phyloP scores from a whole-genome alignment of 2,888 invertebrate species.

The Eucriotettix oculatus region DNA sequence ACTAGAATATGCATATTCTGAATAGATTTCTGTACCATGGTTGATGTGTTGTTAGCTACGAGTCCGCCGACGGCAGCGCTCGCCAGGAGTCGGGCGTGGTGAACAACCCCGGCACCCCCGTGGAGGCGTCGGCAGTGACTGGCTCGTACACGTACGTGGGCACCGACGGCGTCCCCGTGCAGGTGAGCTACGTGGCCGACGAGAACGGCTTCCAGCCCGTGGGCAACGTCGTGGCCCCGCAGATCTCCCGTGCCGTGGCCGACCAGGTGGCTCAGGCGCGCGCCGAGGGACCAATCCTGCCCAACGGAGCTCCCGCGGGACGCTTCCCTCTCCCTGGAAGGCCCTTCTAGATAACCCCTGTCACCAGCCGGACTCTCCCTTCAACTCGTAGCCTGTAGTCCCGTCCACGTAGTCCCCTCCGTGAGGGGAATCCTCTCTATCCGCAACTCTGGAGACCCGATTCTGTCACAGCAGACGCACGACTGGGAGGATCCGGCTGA shows the following conservation, averaged over 20 bases:
- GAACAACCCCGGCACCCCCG: slow-evolving; percentile 16
- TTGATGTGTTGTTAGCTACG: slow-evolving; percentile 15
- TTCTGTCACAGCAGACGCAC: too few species aligned
- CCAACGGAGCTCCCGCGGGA: background rate
- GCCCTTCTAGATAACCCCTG: background rate
- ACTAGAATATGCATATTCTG: too few species aligned
- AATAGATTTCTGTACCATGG: too few species aligned
- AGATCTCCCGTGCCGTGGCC: slow-evolving; percentile 8
- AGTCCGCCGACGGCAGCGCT: slow-evolving; percentile 20
- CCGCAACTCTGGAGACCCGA: too few species aligned
- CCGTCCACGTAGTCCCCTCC: too few species aligned
- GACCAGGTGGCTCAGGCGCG: slow-evolving; percentile 11
- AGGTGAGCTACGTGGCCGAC: slow-evolving; percentile 13
- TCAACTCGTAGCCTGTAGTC: too few species aligned
- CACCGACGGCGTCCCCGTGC: slow-evolving; percentile 9
- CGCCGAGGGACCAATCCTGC: background rate
- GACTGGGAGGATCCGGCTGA: too few species aligned
- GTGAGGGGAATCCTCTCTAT: too few species aligned
- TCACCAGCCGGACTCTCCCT: too few species aligned
- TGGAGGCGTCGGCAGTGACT: slow-evolving; percentile 14
- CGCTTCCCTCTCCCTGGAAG: background rate
- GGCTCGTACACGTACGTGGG: slow-evolving; percentile 11
- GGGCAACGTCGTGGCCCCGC: slow-evolving; percentile 9
- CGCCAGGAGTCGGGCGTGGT: slow-evolving; percentile 17
- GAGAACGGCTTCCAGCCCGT: slow-evolving; percentile 14